Base-by-base conservation (phyloP, 2,888 invertebrate species). In the Trichopoda pennipes region DNA sequence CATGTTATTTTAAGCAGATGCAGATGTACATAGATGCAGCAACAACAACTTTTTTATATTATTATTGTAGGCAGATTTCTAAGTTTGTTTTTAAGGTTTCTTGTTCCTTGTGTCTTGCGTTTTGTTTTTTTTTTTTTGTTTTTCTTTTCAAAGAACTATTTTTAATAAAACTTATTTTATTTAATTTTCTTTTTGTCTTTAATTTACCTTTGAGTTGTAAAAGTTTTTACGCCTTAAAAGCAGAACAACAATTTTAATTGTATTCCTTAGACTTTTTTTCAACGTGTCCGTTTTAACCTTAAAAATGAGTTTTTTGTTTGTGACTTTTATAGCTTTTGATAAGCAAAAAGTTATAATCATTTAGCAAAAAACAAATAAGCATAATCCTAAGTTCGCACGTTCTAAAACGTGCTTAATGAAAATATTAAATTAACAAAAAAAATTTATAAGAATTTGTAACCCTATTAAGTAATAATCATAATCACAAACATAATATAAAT, bases 131-230 rank as follows among this genome's bases (percentile, higher is more conserved):
- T 10, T 38, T n/a, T 53, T 44, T 53, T n/a, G 10, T 56, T 19
- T 47, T 53, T 21, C n/a, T 23, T 35, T 23, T 10, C 28, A 72
- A 60, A 58, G 2, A 38, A 53, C 38, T 61, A 42, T 61, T 61
- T 42, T 44, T 17, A 42, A 21, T 1, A 19, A 35, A 32, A 1
- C 35, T 58, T 64, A 6, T 47, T 35, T 47, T 56, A 21, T 58
- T 38, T 53, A 2, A 21, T 51, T 68, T 38, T 66, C 66, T 49
- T 42, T 7, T 60, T 76, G 58, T 42, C 44, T 66, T 56, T 51
- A 58, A 38, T 56, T 78, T 78, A 70, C 55, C 63, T 78, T 78
- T 72, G 23, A 78, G 64, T 78, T 77, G n/a, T 32, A 19, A 56
- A 35, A 42, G 53, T 44, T 75, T 66, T 58, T 58, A 49, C 49